Evolutionary conservation across 1,140 invertebrate species (phyloP).

Genomic region (Choristoneura fumiferana): DNA sequence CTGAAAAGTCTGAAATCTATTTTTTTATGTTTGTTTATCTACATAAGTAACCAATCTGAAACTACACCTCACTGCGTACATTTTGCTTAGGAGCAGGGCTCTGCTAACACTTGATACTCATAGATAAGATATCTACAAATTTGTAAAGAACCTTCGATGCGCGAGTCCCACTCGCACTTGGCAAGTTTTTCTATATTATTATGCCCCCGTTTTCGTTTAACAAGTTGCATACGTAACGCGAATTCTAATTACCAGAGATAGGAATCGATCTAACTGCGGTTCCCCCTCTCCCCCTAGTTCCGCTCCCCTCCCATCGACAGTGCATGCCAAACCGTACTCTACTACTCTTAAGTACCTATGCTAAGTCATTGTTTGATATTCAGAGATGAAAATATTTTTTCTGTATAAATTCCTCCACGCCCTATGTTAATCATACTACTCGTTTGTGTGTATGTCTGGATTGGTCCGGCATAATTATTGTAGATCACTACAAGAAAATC

Average conservation of each 20-base stretch:
- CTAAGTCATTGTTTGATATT: neutral
- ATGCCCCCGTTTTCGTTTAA: conserved; percentile 26
- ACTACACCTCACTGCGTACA: too few relatives aligned
- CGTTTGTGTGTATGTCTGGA: too few relatives aligned
- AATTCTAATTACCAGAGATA: conserved; percentile 70
- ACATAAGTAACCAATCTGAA: too few relatives aligned
- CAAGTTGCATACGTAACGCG: conserved; percentile 50
- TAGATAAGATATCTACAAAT: too few relatives aligned
- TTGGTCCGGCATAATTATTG: too few relatives aligned
- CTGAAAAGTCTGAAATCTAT: too few relatives aligned
- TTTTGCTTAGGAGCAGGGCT: too few relatives aligned
- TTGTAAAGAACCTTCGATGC: too few relatives aligned
- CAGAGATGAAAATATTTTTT: neutral
- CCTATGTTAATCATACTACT: neutral
- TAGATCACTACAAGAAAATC: too few relatives aligned
- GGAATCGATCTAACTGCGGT: conserved; percentile 66
- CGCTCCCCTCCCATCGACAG: conserved; percentile 1
- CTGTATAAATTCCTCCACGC: neutral
- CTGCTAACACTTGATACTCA: too few relatives aligned
- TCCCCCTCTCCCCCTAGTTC: conserved; percentile 30
- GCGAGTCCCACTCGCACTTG: too few relatives aligned
- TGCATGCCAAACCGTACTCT: conserved; percentile 18
- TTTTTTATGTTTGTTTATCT: too few relatives aligned
- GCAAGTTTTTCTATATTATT: neutral
- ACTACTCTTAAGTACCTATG: neutral